These are phyloP conservation scores for Mesocricetus auratus DNA, from an alignment of 2,113 vertebrate species.

Conservation along the genomic window DNA sequence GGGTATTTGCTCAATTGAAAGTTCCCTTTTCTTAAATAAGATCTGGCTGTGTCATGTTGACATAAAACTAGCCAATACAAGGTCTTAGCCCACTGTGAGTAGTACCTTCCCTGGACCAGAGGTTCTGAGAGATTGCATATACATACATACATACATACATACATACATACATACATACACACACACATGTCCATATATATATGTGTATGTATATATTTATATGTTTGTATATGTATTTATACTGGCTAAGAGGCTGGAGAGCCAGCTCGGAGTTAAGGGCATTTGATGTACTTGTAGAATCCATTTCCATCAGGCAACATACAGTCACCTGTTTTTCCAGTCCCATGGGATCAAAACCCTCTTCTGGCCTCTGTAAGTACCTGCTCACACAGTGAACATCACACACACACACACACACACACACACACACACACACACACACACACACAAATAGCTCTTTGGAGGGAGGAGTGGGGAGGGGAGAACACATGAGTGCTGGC, in stretches of 20 bases:
- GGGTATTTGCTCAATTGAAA: background rate
- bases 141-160: too few relatives aligned
- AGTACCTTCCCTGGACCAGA: background rate
- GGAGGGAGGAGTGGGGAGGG: too few relatives aligned
- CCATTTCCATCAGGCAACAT: background rate
- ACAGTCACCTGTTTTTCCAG: background rate
- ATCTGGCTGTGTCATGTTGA: background rate
- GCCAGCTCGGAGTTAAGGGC: background rate
- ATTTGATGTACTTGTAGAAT: background rate
- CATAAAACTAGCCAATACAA: background rate
- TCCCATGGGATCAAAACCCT: background rate
- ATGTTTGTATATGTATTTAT: background rate
- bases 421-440: background rate
- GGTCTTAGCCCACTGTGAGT: background rate
- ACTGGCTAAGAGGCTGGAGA: background rate
- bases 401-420: background rate
- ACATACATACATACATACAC: too few relatives aligned
- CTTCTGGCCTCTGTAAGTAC: background rate
- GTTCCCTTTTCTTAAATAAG: background rate
- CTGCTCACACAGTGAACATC: background rate
- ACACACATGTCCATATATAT: too few relatives aligned
- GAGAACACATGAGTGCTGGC: background rate
- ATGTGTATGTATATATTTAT: background rate
- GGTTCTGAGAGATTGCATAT: background rate
- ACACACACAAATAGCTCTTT: background rate